phyloP scores from a whole-genome alignment of 2,888 invertebrate genomes.

The Dione juno region DNA sequence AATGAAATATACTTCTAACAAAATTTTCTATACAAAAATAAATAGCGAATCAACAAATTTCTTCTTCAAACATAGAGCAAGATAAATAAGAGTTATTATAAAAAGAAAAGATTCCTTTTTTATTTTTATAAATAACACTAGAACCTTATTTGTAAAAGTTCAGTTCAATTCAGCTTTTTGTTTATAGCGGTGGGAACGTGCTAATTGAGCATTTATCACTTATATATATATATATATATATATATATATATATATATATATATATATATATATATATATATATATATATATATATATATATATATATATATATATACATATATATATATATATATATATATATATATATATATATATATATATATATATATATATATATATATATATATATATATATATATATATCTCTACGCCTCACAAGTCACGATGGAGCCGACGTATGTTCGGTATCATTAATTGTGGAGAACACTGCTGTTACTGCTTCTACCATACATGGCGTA shows the following conservation, averaged over 20 bases:
- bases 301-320: neutral
- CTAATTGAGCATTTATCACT: too few relatives aligned
- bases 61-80: neutral
- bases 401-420: neutral
- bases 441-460: slow-evolving; percentile 19
- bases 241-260: neutral
- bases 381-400: neutral
- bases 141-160: too few relatives aligned
- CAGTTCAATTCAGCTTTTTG: too few relatives aligned
- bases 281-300: neutral
- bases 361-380: neutral
- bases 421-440: slow-evolving; percentile 8
- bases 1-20: neutral
- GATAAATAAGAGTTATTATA: neutral
- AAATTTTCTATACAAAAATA: neutral
- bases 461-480: slow-evolving; percentile 8
- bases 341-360: neutral
- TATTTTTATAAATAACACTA: too few relatives aligned
- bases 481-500: neutral
- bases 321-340: neutral
- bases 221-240: neutral
- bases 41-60: neutral
- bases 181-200: too few relatives aligned
- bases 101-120: too few relatives aligned
- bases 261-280: neutral